A percentile compares a stretch with the other conserved stretches of the same genome.
Conservation (phyloP, 2,113 vertebrate genomes). For the crab-eating macaque (Macaca fascicularis) region DNA sequence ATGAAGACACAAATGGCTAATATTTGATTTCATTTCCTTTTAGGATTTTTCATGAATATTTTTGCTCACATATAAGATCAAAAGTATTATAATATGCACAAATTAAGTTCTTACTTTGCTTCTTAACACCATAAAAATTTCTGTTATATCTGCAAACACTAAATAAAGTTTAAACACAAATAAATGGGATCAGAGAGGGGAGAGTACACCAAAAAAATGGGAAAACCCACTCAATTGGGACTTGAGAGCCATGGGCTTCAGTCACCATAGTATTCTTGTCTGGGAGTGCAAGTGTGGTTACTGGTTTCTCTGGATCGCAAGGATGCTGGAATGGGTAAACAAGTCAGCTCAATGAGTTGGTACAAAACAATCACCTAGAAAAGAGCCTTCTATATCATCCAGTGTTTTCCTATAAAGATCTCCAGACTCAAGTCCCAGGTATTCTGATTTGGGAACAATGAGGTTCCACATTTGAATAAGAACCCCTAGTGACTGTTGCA, state of each 20-base stretch:
- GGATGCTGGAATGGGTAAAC: not conserved
- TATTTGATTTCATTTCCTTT: not conserved
- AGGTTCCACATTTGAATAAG: not conserved
- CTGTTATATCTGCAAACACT: not conserved
- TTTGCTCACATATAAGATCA: conserved; percentile 7
- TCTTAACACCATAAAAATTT: not conserved
- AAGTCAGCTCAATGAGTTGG: not conserved
- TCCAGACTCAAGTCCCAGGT: not conserved
- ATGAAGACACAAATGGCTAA: not conserved
- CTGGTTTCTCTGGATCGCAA: not conserved
- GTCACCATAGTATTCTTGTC: not conserved
- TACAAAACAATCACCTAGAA: not conserved
- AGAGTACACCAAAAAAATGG: not conserved
- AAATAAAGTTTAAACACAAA: not conserved
- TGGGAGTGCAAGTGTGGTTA: not conserved
- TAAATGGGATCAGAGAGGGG: not conserved
- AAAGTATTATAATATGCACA: not conserved
- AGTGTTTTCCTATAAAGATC: not conserved
- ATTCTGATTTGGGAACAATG: not conserved
- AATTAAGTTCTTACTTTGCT: not conserved
- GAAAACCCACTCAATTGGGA: not conserved
- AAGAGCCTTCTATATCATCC: not conserved
- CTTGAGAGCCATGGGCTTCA: not conserved
- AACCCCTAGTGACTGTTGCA: not conserved
- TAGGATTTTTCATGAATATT: not conserved